phyloP scores from a whole-genome alignment of 2,113 vertebrate genomes.

The Engystomops pustulosus region DNA sequence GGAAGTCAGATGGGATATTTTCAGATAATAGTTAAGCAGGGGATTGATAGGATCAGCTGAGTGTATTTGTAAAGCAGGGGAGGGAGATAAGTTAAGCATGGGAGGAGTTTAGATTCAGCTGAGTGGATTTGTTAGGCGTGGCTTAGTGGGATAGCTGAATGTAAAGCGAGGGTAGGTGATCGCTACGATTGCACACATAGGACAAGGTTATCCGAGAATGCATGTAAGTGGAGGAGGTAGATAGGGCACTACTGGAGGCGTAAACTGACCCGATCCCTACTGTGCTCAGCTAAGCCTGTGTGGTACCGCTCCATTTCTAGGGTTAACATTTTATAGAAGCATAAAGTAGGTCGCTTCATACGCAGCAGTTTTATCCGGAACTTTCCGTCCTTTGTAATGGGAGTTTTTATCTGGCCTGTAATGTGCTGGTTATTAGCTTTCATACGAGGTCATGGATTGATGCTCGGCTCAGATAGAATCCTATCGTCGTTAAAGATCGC shows the following conservation, averaged over 20 bases:
- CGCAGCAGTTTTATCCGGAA: background rate
- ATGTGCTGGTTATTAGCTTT: constrained; percentile 11
- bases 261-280: too few relatives aligned
- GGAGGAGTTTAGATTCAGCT: too few relatives aligned
- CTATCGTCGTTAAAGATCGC: constrained; percentile 7
- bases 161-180: too few relatives aligned
- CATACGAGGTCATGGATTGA: constrained; percentile 29
- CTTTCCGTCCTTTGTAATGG: background rate
- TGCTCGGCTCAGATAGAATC: constrained; percentile 18
- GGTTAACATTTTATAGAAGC: background rate
- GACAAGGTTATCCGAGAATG: too few relatives aligned
- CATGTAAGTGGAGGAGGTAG: too few relatives aligned
- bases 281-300: too few relatives aligned
- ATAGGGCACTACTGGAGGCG: too few relatives aligned
- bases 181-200: too few relatives aligned
- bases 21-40: background rate
- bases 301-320: background rate
- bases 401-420: constrained; percentile 3
- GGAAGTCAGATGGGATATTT: too few relatives aligned
- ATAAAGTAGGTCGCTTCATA: background rate
- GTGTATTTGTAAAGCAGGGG: background rate
- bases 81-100: background rate
- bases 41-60: background rate
- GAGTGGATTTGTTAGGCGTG: too few relatives aligned
- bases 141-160: too few relatives aligned